A percentile compares a stretch with the other conserved stretches of the same genome.
Conservation (phyloP, 2,888 invertebrate genomes). For the Noctua comes region DNA sequence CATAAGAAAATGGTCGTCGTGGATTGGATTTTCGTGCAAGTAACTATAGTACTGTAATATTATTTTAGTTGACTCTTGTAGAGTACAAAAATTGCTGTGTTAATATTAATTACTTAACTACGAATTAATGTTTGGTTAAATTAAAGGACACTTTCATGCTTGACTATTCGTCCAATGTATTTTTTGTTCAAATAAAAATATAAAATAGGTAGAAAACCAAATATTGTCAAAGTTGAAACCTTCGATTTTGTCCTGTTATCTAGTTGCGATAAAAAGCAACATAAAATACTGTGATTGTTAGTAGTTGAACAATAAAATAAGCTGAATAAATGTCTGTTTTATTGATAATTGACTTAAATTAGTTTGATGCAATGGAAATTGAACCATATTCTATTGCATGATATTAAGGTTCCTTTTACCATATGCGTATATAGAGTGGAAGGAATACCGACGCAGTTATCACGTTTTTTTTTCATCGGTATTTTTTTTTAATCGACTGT, state of each 20-base stretch:
- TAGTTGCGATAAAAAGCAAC: constrained; percentile 69
- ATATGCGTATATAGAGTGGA: too few species aligned
- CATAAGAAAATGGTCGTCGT: background rate
- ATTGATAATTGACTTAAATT: constrained; percentile 17
- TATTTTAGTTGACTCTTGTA: constrained; percentile 69
- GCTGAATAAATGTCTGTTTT: constrained; percentile 65
- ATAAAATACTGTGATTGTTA: constrained; percentile 85
- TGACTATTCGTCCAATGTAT: constrained; percentile 42
- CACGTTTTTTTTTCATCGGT: too few species aligned
- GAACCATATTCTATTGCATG: background rate
- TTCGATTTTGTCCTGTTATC: constrained; percentile 39
- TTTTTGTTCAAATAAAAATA: constrained; percentile 31
- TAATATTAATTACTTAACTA: constrained; percentile 36
- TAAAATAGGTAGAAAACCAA: constrained; percentile 53
- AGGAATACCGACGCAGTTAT: too few species aligned
- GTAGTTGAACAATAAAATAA: constrained; percentile 81
- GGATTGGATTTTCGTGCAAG: constrained; percentile 40
- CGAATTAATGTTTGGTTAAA: constrained; percentile 33
- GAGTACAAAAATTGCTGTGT: constrained; percentile 69
- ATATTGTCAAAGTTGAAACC: constrained; percentile 45
- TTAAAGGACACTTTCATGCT: constrained; percentile 18
- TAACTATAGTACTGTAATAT: constrained; percentile 17
- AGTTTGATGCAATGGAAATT: background rate
- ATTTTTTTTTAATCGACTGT: too few species aligned
- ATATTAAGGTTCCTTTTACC: background rate